These are phyloP conservation scores for Macquaria ambigua DNA, from an alignment of 2,113 vertebrate species.

Conservation along the genomic window DNA sequence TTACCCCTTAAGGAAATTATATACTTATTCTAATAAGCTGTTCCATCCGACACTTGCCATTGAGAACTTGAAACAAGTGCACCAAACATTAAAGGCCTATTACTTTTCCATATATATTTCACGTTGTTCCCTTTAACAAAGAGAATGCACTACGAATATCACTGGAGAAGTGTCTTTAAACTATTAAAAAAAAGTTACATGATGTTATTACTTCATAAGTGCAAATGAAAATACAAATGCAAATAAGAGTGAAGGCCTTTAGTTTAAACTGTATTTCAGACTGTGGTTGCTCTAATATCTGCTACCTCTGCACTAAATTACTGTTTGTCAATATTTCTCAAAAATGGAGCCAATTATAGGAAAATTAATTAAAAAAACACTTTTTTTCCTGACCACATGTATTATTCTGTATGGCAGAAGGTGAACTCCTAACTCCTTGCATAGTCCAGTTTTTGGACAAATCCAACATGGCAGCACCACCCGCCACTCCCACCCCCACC, in stretches of 20 bases:
- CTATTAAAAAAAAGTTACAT: neutral
- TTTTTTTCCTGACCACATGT: neutral
- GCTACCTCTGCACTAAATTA: neutral
- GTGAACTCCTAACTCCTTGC: too few species aligned
- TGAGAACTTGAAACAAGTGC: slow-evolving; percentile 11
- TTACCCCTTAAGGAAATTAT: neutral
- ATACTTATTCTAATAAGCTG: slow-evolving; percentile 3
- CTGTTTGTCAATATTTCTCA: neutral
- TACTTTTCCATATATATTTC: slow-evolving; percentile 11
- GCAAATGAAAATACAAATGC: neutral
- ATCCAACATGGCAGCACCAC: neutral
- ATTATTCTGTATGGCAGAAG: neutral
- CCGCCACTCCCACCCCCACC: neutral
- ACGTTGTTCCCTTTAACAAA: slow-evolving; percentile 12
- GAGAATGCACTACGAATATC: neutral
- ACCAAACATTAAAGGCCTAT: slow-evolving; percentile 3
- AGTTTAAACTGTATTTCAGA: neutral
- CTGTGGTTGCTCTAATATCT: neutral
- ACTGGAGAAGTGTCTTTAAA: neutral
- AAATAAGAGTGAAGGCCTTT: neutral
- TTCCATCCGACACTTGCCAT: neutral
- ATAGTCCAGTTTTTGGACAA: neutral
- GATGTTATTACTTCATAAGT: neutral
- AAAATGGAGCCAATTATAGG: neutral
- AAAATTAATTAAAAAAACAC: neutral